phyloP scores from a whole-genome alignment of 2,113 vertebrate genomes.

The Emydocephalus ijimae region DNA sequence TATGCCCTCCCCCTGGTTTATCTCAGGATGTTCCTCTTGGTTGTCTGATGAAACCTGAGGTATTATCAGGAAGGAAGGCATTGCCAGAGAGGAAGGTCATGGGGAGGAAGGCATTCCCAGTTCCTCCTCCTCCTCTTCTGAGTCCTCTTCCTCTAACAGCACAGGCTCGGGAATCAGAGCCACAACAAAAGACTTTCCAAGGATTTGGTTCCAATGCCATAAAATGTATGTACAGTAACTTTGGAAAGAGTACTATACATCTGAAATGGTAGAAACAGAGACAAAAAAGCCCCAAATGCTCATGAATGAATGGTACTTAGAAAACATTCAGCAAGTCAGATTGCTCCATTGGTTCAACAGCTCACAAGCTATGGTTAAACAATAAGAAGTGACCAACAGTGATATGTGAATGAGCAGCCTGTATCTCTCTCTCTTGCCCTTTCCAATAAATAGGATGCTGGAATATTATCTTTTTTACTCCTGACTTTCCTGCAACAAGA shows the following conservation, averaged over 20 bases:
- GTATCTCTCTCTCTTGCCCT: slow-evolving; percentile 18
- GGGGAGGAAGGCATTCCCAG: too few species aligned
- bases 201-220: background rate
- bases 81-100: too few species aligned
- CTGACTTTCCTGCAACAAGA: background rate
- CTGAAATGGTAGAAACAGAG: background rate
- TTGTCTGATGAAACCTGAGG: too few species aligned
- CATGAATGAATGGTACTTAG: background rate
- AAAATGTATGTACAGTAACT: background rate
- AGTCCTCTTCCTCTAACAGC: too few species aligned
- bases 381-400: slow-evolving; percentile 23
- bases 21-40: too few species aligned
- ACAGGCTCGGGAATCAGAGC: too few species aligned
- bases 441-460: slow-evolving; percentile 17
- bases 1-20: too few species aligned
- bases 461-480: background rate
- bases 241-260: background rate
- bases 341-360: background rate
- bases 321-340: background rate
- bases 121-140: too few species aligned
- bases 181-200: background rate
- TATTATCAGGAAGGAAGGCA: too few species aligned
- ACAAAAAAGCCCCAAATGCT: rapidly evolving
- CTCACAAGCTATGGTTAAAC: slow-evolving; percentile 17
- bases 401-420: background rate